Base-by-base conservation (phyloP, 2,113 vertebrate species). In the Melospiza georgiana region DNA sequence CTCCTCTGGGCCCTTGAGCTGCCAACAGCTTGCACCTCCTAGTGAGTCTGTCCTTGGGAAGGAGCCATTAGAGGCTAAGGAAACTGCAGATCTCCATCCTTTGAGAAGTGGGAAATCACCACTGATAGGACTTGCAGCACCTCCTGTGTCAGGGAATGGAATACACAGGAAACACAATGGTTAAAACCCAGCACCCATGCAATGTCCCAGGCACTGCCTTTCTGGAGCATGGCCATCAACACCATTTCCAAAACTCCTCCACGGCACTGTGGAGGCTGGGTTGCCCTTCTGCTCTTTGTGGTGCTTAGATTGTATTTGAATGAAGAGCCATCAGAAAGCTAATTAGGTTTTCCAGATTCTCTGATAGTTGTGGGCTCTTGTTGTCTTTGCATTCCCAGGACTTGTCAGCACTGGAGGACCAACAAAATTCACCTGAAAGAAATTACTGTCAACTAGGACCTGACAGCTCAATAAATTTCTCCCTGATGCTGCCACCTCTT, bases 11-110 rank as follows among this genome's bases (percentile, higher is more conserved):
- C 66, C 96, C 62, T 87, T 1, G 4, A 78, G 89, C 96, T 96
- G 95, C 97, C 97, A 97, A 95, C 61, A 96, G 85, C 85, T 95
- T 95, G 77, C 93, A 96, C 96, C 94, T 96, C 96, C 94, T 96
- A 95, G 95, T 15, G 57, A 95, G 87, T 87, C 94, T 96, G 95
- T 96, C 95, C 93, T 97, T 97, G 96, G 96, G 95, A 97, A 89
- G 62, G 52, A 96, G 96, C 95, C 95, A 96, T 96, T 90, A 54
- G 88, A 95, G 65, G 88, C 94, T 95, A 90, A 94, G 92, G 88
- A 95, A 95, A 89, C 87, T 14, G 21, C 92, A 94, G 88, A 92
- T 93, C 83, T 84, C 77, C 92, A 62, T 95, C 95, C 77, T 94
- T 96, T 4, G 12, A 89, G 83, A 95, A 95, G 69, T 19, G n/a